These are phyloP conservation scores for Crotalus horridus DNA, from an alignment of 2,113 vertebrate genomes.

Conservation along the genomic window DNA sequence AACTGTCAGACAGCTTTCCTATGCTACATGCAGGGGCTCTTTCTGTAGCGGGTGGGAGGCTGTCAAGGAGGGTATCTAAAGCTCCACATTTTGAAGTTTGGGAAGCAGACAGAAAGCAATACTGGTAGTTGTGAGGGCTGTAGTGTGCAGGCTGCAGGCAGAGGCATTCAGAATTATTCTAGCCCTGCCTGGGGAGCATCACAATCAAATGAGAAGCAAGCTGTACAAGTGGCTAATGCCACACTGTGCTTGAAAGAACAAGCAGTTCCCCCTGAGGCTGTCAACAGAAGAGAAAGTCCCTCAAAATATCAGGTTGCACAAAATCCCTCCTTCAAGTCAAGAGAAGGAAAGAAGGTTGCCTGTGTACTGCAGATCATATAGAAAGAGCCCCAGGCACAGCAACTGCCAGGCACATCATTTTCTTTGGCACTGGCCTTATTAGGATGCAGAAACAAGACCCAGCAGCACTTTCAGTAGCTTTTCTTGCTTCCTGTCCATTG, in stretches of 20 bases:
- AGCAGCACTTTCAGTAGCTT: too few relatives aligned
- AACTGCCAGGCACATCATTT: background rate
- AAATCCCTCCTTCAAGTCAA: background rate
- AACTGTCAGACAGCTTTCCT: background rate
- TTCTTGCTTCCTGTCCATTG: background rate
- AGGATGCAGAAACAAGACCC: background rate
- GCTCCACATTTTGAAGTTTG: background rate
- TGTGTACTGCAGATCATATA: background rate
- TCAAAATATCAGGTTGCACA: background rate
- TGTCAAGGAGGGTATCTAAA: background rate
- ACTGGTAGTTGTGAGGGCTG: background rate
- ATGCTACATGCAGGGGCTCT: background rate
- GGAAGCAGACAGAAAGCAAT: background rate
- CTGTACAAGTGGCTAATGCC: background rate
- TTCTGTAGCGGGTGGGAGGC: background rate
- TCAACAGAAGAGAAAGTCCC: slow-evolving; percentile 18
- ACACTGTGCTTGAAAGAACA: background rate
- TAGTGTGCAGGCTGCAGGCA: background rate
- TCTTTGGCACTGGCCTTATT: background rate
- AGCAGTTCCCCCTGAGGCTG: background rate
- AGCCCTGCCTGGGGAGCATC: background rate
- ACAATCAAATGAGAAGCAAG: background rate
- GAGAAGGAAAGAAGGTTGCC: slow-evolving; percentile 18
- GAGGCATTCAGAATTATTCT: background rate
- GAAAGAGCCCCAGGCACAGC: slow-evolving; percentile 5